Base-by-base conservation (phyloP, 2,888 invertebrate species). In the Idaea aversata region DNA sequence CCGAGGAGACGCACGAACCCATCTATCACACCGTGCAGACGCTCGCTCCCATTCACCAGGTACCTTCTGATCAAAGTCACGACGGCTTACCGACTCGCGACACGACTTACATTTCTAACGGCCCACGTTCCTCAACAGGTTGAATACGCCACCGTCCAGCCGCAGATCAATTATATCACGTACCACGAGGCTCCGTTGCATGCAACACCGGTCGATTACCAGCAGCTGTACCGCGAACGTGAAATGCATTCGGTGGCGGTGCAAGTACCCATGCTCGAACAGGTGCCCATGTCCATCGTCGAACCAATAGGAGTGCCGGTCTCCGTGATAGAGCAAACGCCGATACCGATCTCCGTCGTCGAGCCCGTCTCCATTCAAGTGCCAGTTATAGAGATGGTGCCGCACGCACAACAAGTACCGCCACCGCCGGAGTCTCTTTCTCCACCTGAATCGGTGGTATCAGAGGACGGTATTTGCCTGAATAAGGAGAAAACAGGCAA, bases 401-500 rank as follows among this genome's bases (percentile, higher is more conserved):
- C 72, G 13, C 65, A 62, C 10, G 15, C 65, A 0, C 38, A 58
- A 34, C 47, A 47, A 10, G 0, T 13, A 4, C 34, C 61, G 6
- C 62, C 60, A 34, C 6, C 63, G 15, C 62, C 58, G 36, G 60
- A 57, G 13, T 34, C 59, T 15, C 60, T 57, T 35, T 47, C 68
- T 15, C 59, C 59, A 57, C 16, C 57, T 3, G 62, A 65, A 15
- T 36, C 63, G 0, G 80, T 67, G 66, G 7, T 68, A 72, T 13
- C 57, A 69, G 70, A 67, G 3, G 76, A 72, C 4, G 34, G 70
- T 5, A 34, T 63, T 1, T n/a, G 38, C 35, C 65, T 66, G 62
- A 47, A 59, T 5, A 98, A 98, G 96, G 98, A 97, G 87, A 95
- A 98, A 71, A 57, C 67, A 6, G 94, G 97, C 64, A 99, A 98